phyloP scores from a whole-genome alignment of 2,797 vertebrate genomes.

The Acestrorhynchus altus region DNA sequence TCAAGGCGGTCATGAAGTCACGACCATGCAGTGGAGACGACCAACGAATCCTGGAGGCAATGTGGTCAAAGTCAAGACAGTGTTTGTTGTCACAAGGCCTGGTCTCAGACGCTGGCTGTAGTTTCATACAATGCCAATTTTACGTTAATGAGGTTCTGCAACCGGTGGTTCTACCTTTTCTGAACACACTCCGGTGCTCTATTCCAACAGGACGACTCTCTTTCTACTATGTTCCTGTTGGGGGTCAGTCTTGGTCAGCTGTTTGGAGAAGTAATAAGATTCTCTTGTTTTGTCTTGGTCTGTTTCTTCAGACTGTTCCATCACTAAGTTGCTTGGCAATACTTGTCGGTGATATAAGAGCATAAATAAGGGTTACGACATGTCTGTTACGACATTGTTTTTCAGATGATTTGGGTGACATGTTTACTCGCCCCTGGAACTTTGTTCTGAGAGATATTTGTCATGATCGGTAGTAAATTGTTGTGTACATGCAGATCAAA shows the following conservation, averaged over 20 bases:
- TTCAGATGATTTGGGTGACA: neutral
- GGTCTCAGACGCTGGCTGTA: no score
- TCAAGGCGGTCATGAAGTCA: no score
- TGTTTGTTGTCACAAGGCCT: no score
- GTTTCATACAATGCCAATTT: no score
- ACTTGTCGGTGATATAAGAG: neutral
- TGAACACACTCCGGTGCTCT: no score
- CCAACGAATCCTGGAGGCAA: no score
- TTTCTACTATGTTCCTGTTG: no score
- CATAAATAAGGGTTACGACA: neutral
- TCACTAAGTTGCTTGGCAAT: neutral
- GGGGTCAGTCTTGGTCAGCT: neutral
- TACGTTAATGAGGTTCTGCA: no score
- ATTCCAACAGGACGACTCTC: no score
- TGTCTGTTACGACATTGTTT: constrained; percentile 30
- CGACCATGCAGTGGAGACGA: no score
- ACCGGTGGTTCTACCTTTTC: no score
- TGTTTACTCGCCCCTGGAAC: neutral
- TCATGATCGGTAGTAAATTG: neutral
- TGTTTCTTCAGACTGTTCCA: constrained; percentile 4
- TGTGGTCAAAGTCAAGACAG: no score
- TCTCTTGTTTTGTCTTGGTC: constrained; percentile 4
- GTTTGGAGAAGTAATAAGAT: constrained; percentile 10
- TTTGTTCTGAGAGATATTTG: neutral
- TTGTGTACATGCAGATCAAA: constrained; percentile 7